Evolutionary conservation across 2,113 vertebrate species (phyloP), one percentile per base, ranked within the genome.

Genomic region (Pithys albifrons): DNA sequence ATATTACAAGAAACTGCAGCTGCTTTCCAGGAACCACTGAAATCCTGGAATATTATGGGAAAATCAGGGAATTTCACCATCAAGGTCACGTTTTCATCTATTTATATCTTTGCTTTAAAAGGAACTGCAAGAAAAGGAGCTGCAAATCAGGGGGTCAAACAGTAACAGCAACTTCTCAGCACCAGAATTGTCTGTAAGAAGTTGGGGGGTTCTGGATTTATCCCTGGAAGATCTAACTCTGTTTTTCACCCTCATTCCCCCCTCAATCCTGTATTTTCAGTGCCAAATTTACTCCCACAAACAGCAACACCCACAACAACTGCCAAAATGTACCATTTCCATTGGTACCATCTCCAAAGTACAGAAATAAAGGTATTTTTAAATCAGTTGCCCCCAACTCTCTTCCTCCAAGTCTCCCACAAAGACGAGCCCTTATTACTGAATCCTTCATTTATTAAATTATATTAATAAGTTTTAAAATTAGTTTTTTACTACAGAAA

Each of bases 111-210:
- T 11, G 39, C 5, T 48, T 65, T 41, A 54, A 7, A 66, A 67
- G 29, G 18, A 12, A 12, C 41, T 5, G 12, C 4, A 41, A 41
- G 13, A 41, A 41, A 85, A 81, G 25, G 33, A 74, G 73, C 35
- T 25, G 22, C 18, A 57, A 18, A 43, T 54, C 5, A 77, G 64
- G 41, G 58, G 45, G 46, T 23, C 19, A 33, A 74, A 24, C 4
- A 20, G 23, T 3, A 35, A 23, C 6, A 7, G 64, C 18, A n/a
- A 15, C 8, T 23, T 12, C 35, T 27, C 10, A 10, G 41, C 3
- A 13, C 29, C 31, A 29, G 9, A 37, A 29, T 9, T 0, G 7
- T 7, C 70, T 1, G 1, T 16, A 20, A 54, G 51, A 37, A 46
- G 29, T 4, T 1, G 7, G 8, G 14, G 9, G 54, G 15, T 4